These are phyloP conservation scores for Eulithis prunata DNA, from an alignment of 2,888 invertebrate genomes.

Conservation along the genomic window DNA sequence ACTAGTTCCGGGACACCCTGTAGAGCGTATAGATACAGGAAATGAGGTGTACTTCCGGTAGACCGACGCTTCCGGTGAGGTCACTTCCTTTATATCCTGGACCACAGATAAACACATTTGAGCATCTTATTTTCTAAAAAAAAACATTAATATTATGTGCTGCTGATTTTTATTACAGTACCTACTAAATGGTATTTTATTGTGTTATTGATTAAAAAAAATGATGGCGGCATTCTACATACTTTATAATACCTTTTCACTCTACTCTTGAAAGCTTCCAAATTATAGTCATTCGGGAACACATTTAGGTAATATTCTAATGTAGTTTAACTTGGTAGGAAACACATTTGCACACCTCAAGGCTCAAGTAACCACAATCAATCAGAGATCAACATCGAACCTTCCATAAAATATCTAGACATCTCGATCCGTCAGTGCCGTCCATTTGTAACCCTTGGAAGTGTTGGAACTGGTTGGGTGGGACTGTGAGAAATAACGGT, in stretches of 20 bases:
- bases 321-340: too few relatives aligned
- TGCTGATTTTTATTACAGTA: too few relatives aligned
- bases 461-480: neutral
- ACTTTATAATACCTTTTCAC: too few relatives aligned
- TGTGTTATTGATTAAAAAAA: too few relatives aligned
- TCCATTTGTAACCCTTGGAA: constrained; percentile 29
- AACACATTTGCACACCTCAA: neutral
- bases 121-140: constrained; percentile 9
- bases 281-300: too few relatives aligned
- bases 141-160: neutral
- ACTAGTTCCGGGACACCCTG: too few relatives aligned
- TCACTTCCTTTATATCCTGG: constrained; percentile 46
- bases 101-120: constrained; percentile 8
- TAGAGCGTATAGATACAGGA: constrained; percentile 51
- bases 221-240: too few relatives aligned
- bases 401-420: constrained; percentile 23
- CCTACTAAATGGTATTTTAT: too few relatives aligned
- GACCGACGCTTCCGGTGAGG: constrained; percentile 54
- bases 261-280: too few relatives aligned
- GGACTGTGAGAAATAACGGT: constrained; percentile 37
- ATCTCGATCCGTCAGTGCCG: constrained; percentile 23
- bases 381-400: constrained; percentile 4
- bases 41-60: constrained; percentile 67
- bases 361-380: constrained; percentile 18
- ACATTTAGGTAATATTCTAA: too few relatives aligned